Base-by-base conservation (phyloP, 1,140 invertebrate genomes). In the Heliconius congener region DNA sequence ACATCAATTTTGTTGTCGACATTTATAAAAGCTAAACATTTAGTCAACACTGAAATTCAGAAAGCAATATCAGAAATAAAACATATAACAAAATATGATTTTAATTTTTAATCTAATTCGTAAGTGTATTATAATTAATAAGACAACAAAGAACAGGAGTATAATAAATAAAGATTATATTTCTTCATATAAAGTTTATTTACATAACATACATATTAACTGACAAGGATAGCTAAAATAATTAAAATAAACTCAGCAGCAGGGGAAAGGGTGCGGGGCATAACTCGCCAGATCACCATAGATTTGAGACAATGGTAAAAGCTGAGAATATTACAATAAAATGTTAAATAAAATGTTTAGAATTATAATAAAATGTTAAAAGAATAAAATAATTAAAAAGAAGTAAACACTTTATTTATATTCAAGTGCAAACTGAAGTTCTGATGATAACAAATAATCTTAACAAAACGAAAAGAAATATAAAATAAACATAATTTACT, bases 131-230 rank as follows among this genome's bases (percentile, higher is more conserved):
- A 66, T 37, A 37, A 37, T 11, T 66, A 30, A 66, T 66, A 30
- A 46, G 13, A 46, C 42, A 46, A 9, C 37, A 39, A 74, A 55
- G 4, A 57, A 72, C 19, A 71, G 52, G 76, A 52, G 27, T 34
- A 42, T 34, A 80, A 57, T 82, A 82, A 88, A 86, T 87, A 85
- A 88, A 86, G 76, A 90, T 81, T 86, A 82, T 77, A 74, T 85
- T 87, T 89, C 86, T 88, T 91, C 85, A 90, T 90, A 89, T 89
- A 93, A 91, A 91, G 88, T 91, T 91, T 92, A 91, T 92, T 93
- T 92, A 93, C 90, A 91, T 93, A 93, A 93, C 90, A 91, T 91
- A 91, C 87, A 92, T 89, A 90, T 78, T 90, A 90, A 91, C 88
- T 88, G 86, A 91, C 86, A 90, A 88, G 85, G 88, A 78, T 90